Base-by-base conservation (phyloP, 2,888 invertebrate species). In the Rhagonycha fulva region DNA sequence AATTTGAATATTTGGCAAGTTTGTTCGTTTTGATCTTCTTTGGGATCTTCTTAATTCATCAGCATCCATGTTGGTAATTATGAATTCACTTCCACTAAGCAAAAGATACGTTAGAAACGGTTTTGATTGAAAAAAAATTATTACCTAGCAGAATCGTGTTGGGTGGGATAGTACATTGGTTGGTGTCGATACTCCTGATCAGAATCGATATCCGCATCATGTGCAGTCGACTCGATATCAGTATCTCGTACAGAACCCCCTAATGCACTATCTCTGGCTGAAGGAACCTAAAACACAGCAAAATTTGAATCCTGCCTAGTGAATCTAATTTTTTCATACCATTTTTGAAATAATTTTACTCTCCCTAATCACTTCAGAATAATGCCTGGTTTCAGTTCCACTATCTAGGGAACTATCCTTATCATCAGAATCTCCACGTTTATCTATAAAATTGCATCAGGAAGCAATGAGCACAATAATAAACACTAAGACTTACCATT, bases 61-160 rank as follows among this genome's bases (percentile, higher is more conserved):
- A 0, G 93, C 95, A 84, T 96, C 95, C 92, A 96, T 95, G 72
- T 96, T 96, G 84, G 94, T 96, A 62, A 96, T 95, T 84, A 94
- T 95, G 85, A 95, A 96, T 84, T 95, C 95, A 76, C 94, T 95
- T 83, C 83, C 88, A 76, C 87, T 87, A 75, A 62, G 71, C 71
- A 78, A 75, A 75, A 80, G 60, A 72, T 74, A 72, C 47, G 10
- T 66, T 63, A 14, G 32, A 12, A 12, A 10, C 32, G 14, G 14
- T n/a, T 32, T 14, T 5, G 12, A 5, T 9, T 1, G 2, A 9
- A 9, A 47, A n/a, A 47, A 14, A 19, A 12, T 24, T 24, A 62
- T n/a, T 79, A 84, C 84, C 85, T 85, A 11, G 85, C 82, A 3
- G 85, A 85, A 81, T 86, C 86, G 4, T 81, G 79, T 70, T 86